A percentile compares a stretch with the other conserved stretches of the same genome.
Evolutionary conservation across 1,140 invertebrate genomes (phyloP).

Genomic region (Drosophila lowei): DNA sequence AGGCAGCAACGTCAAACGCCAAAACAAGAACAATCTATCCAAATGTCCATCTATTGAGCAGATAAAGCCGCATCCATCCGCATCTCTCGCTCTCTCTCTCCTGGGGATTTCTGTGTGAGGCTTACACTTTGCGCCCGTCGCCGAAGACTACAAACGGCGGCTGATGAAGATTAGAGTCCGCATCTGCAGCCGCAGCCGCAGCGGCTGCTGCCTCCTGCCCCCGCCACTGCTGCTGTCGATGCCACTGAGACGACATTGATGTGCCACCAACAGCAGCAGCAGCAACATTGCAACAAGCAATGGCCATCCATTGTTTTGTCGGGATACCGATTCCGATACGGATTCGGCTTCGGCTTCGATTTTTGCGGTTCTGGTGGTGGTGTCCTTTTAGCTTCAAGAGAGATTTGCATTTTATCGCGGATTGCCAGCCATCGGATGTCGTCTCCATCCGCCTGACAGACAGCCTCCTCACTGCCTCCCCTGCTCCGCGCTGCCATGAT

Average conservation of each 20-base stretch:
- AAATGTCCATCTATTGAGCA: slow-evolving; percentile 81
- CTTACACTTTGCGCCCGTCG: slow-evolving; percentile 71
- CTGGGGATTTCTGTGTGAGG: slow-evolving; percentile 71
- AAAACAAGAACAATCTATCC: slow-evolving; percentile 82
- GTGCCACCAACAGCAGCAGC: slow-evolving; percentile 63
- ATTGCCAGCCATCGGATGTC: slow-evolving; percentile 67
- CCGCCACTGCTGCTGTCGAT: slow-evolving; percentile 30
- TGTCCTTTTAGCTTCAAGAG: slow-evolving; percentile 80
- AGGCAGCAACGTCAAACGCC: slow-evolving; percentile 64
- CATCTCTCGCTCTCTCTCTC: slow-evolving; percentile 22
- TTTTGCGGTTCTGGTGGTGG: slow-evolving; percentile 21
- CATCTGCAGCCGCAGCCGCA: slow-evolving; percentile 7
- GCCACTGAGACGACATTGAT: slow-evolving; percentile 60
- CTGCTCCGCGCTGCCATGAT: too few relatives aligned
- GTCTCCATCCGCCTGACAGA: slow-evolving; percentile 14
- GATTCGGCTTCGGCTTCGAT: slow-evolving; percentile 21
- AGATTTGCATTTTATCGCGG: slow-evolving; percentile 80
- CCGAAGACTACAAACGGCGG: slow-evolving; percentile 71
- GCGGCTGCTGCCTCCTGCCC: not conserved
- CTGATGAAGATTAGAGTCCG: slow-evolving; percentile 75
- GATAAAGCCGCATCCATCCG: slow-evolving; percentile 71
- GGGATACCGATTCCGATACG: slow-evolving; percentile 21
- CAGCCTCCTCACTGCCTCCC: not conserved
- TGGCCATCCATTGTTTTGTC: slow-evolving; percentile 64
- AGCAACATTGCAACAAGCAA: slow-evolving; percentile 51